Percentiles rank a stretch among this genome's conserved stretches.
Conservation (phyloP, 2,888 invertebrate species). For the Phrixothrix hirtus region DNA sequence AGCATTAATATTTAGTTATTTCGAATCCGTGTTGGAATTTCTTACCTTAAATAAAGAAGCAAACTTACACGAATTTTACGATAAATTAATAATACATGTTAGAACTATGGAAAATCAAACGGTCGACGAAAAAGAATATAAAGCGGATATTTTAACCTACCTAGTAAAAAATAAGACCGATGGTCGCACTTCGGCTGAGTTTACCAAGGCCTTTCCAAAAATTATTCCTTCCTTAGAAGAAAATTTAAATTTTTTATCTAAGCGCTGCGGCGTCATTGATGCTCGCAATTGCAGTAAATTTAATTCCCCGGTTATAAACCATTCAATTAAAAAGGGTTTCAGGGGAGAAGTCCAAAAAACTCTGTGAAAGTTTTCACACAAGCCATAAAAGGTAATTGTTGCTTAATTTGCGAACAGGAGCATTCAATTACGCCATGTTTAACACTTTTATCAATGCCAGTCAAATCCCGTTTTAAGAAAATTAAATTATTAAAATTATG, state of each 20-base stretch:
- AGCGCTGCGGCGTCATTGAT: not conserved
- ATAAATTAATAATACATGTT: not conserved
- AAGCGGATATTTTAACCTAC: not conserved
- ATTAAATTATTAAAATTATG: no score
- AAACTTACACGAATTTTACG: not conserved
- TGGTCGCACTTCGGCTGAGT: not conserved
- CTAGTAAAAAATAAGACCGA: not conserved
- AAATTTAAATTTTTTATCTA: not conserved
- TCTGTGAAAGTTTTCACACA: no score
- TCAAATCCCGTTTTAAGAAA: no score
- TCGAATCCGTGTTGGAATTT: not conserved
- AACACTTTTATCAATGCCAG: no score
- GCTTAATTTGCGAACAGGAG: no score
- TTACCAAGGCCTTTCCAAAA: not conserved
- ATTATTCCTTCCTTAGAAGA: not conserved
- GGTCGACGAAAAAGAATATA: not conserved
- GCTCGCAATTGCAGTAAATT: no score
- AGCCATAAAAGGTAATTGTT: no score
- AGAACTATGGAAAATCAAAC: not conserved
- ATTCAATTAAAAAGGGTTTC: no score
- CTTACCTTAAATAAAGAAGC: not conserved
- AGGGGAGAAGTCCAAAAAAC: no score
- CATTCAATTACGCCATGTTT: no score
- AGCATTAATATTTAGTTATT: not conserved
- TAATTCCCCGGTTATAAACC: no score